Conservation (phyloP, 2,888 invertebrate genomes). For the Tipula unca region DNA sequence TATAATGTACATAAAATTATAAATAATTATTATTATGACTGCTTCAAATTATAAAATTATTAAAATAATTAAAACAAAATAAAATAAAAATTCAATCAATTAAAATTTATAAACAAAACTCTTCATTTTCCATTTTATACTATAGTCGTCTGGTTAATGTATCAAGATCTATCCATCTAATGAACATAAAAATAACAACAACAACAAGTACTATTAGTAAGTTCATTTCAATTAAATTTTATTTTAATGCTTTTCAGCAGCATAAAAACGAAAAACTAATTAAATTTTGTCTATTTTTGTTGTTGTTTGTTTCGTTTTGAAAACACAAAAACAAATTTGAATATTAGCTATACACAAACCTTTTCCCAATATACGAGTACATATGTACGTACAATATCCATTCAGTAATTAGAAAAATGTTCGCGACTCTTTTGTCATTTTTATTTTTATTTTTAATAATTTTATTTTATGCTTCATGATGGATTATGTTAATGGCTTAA, state of each 20-base stretch:
- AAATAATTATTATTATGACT: not conserved
- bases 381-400: not conserved
- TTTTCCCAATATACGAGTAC: not conserved
- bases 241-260: not conserved
- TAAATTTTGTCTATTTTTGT: not conserved
- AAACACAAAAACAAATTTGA: not conserved
- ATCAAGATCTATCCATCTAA: not conserved
- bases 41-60: not conserved
- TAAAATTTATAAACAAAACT: not conserved
- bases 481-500: not conserved
- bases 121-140: not conserved
- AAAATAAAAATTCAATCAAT: not conserved
- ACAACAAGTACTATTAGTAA: not conserved
- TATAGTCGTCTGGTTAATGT: not conserved
- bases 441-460: not conserved
- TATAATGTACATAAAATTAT: too few relatives aligned
- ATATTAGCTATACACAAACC: not conserved
- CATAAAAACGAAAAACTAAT: not conserved
- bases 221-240: constrained; percentile 8
- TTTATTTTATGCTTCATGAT: not conserved
- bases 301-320: not conserved
- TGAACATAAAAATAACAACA: not conserved
- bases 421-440: not conserved
- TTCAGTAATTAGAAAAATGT: not conserved
- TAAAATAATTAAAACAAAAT: not conserved